Conservation (phyloP, 1,140 invertebrate species). For the Thaumatotibia leucotreta region DNA sequence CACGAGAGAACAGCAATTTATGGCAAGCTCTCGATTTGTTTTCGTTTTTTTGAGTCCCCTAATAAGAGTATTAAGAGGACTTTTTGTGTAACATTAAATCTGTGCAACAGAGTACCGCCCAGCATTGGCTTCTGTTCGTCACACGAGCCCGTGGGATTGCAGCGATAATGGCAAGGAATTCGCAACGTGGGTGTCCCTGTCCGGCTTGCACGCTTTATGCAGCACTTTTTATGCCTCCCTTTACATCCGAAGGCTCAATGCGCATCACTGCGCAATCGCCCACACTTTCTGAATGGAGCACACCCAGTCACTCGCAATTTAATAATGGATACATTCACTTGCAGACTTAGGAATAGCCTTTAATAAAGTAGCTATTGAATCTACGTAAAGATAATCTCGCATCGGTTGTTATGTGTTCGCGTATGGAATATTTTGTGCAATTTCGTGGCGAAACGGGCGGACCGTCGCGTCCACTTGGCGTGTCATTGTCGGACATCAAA, state of each 20-base stretch:
- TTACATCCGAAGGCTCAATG: constrained; percentile 32
- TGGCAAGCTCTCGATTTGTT: not conserved
- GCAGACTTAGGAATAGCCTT: not conserved
- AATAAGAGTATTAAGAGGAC: constrained; percentile 28
- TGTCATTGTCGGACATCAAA: constrained; percentile 9
- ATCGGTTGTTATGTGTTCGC: not conserved
- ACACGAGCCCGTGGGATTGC: constrained; percentile 65
- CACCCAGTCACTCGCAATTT: constrained; percentile 32
- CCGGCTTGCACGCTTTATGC: constrained; percentile 51
- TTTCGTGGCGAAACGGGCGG: not conserved
- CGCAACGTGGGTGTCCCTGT: constrained; percentile 71
- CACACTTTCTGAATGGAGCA: constrained; percentile 57
- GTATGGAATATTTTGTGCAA: constrained; percentile 9
- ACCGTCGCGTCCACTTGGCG: not conserved
- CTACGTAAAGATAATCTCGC: not conserved
- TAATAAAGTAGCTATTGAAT: not conserved
- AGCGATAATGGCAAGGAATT: constrained; percentile 51
- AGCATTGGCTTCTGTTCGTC: constrained; percentile 54
- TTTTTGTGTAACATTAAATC: constrained; percentile 53
- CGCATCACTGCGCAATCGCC: constrained; percentile 43
- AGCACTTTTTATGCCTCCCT: constrained; percentile 47
- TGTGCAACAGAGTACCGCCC: constrained; percentile 39
- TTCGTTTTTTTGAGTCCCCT: not conserved
- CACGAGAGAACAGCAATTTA: not conserved
- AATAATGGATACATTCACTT: constrained; percentile 15